Base-by-base conservation (phyloP, 2,888 invertebrate genomes). In the Euclidia mi region DNA sequence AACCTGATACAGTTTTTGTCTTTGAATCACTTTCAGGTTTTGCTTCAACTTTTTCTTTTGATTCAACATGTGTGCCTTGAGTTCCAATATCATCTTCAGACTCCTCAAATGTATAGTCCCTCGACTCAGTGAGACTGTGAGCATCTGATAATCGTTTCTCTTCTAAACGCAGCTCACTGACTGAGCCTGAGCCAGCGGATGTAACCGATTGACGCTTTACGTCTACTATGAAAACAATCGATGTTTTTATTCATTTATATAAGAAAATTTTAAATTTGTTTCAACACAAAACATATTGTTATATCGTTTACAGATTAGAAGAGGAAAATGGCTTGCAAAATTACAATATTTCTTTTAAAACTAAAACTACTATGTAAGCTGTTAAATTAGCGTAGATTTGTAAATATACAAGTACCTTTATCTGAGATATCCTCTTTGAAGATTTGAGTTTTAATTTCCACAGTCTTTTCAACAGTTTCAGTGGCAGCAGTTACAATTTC, bases 71-170 rank as follows among this genome's bases (percentile, higher is more conserved):
- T 6, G 92, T 90, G 25, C 90, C 93, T 65, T 91, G 92, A 12
- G 92, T 92, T 34, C 86, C 90, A 52, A 94, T 92, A 55, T 94
- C 95, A 56, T 95, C 94, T 81, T 95, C 95, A 0, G 95, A 95
- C 67, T 95, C 95, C 69, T 95, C 95, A 67, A 95, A 95, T 0
- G 95, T 95, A 50, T 95, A 95, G 67, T 95, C 95, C 62, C 90
- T 87, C 0, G 95, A 95, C 65, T 95, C 95, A 34, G 95, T 95
- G 1, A 95, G 72, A 58, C 95, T 95, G 20, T 91, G 89, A 38
- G 94, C 95, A 73, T 95, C 95, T 44, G 95, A 95, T 6, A 89
- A 79, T 34, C 95, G 87, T 71, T 95, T 95, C 62, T 94, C 94
- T 66, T 93, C 92, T 49, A 94, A 76, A 20, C 93, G 89, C 1